These are phyloP conservation scores for Clarias platycephalus DNA, from an alignment of 2,797 vertebrate species.

Conservation along the genomic window DNA sequence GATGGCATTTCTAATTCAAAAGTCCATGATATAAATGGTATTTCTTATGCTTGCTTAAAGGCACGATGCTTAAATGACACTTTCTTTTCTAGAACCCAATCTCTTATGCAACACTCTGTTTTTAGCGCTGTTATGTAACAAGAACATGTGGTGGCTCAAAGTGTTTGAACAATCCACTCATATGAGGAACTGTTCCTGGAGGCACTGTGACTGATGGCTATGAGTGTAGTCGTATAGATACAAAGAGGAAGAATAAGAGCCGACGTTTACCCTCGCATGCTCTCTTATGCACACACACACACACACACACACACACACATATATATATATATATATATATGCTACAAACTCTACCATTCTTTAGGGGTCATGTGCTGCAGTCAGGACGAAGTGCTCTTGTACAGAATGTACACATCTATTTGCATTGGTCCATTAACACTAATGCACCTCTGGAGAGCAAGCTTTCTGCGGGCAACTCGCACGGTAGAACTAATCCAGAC, in stretches of 20 bases:
- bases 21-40: neutral
- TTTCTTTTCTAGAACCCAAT: neutral
- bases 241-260: neutral
- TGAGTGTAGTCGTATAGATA: conserved; percentile 20
- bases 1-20: neutral
- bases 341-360: neutral
- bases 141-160: conserved; percentile 17
- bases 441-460: conserved; percentile 43
- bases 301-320: conserved; percentile 6
- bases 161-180: conserved; percentile 7
- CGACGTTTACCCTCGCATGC: conserved; percentile 3
- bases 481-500: conserved; percentile 9
- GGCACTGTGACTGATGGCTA: conserved; percentile 9
- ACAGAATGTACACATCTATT: conserved; percentile 30
- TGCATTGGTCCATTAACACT: conserved; percentile 44
- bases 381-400: conserved; percentile 16
- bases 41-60: neutral
- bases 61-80: neutral
- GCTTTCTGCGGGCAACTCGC: conserved; percentile 31
- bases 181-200: conserved; percentile 23
- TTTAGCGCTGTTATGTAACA: conserved; percentile 32
- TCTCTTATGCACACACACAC: neutral
- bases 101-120: conserved; percentile 18
- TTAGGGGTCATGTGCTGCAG: conserved; percentile 24
- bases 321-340: neutral